Evolutionary conservation across 2,888 invertebrate genomes (phyloP), one percentile per base, ranked within the genome.

Genomic region (Cloeon dipterum): DNA sequence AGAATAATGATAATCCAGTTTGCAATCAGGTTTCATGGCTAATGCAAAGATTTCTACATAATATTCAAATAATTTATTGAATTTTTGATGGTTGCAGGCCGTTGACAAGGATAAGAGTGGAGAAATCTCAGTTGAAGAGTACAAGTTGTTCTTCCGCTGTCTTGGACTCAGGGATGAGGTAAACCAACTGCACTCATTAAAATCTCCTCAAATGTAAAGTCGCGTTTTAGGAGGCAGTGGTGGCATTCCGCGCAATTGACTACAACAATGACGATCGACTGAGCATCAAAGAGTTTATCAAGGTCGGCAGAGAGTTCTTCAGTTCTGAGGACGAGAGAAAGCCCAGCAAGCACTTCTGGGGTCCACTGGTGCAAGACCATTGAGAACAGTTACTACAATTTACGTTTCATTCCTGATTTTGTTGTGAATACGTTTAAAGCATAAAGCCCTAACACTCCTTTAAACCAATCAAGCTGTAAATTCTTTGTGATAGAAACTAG

Each of bases 271-370:
- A 83, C 50, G 82, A 82, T 32, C 73, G 70, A 54, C 53, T 83
- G 38, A 74, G 74, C 16, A 52, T 70, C 39, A 70, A 78, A 51
- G 83, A 83, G 55, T 83, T 83, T 51, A 70, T 82, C 18, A 73
- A 72, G 49, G 64, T 79, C 40, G 83, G 83, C 19, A 70, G 74
- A 41, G 79, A 83, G 43, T 83, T 73, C 54, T 81, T 83, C 57
- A 58, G 74, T 36, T 71, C 76, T 1, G 77, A 82, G 50, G 74
- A 83, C 51, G 70, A 76, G 46, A 64, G 59, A 3, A 66, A 65
- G 45, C 73, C 81, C 41, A 82, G 82, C 47, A 79, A 75, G 58
- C 73, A 78, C 65, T 83, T 83, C 50, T 85, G 82, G 81, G 83
- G 83, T 20, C 82, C 83, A 7, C 59, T 82, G 5, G 25, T 38